A percentile compares a stretch with the other conserved stretches of the same genome.
Conservation (phyloP, 2,113 vertebrate genomes). For the Platanista minor region DNA sequence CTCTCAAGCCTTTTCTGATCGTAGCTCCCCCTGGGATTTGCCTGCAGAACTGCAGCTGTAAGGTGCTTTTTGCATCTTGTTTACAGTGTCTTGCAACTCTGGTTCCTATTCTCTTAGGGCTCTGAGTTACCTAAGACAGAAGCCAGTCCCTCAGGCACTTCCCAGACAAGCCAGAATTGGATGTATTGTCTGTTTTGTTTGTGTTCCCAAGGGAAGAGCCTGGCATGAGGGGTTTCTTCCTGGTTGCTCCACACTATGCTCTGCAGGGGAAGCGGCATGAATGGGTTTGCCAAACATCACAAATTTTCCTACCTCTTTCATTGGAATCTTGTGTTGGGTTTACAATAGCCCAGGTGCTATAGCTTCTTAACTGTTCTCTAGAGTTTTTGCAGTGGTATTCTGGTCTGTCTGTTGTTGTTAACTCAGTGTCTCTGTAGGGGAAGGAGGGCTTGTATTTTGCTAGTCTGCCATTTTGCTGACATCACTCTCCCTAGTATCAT, state of each 20-base stretch:
- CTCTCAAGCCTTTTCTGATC: not conserved
- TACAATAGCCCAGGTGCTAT: not conserved
- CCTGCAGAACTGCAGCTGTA: not conserved
- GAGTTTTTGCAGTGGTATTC: not conserved
- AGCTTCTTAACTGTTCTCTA: not conserved
- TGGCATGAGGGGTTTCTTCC: not conserved
- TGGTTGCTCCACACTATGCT: not conserved
- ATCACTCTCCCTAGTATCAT: not conserved
- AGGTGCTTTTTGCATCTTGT: not conserved
- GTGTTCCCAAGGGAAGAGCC: not conserved
- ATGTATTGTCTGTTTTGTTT: not conserved
- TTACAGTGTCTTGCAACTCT: not conserved
- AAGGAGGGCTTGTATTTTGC: not conserved
- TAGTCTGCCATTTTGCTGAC: not conserved
- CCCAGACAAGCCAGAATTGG: not conserved
- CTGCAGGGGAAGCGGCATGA: not conserved
- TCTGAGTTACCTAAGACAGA: not conserved
- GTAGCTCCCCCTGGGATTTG: not conserved
- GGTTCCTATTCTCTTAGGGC: not conserved
- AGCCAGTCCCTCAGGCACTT: not conserved
- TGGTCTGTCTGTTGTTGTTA: not conserved
- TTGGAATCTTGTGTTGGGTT: not conserved
- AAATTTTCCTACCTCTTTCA: not conserved
- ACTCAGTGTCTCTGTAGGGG: not conserved
- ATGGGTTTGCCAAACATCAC: not conserved